Evolutionary conservation across 2,797 vertebrate species (phyloP).

Genomic region (Labroides dimidiatus): DNA sequence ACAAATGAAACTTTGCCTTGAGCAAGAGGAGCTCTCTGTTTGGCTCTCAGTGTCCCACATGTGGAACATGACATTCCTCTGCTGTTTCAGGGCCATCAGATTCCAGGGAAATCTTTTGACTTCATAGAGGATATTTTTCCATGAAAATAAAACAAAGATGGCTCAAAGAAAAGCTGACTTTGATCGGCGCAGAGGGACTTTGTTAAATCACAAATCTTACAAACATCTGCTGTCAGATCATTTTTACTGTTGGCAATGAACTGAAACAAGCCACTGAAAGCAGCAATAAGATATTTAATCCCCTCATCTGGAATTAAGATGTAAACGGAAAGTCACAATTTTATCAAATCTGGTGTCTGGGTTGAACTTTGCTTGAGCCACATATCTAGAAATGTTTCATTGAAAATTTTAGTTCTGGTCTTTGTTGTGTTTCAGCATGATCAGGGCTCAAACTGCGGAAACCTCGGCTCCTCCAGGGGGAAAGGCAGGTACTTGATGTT

Average conservation of each 20-base stretch:
- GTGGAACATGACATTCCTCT: slow-evolving; percentile 17
- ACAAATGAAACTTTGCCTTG: not conserved
- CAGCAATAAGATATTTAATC: not conserved
- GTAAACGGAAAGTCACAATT: slow-evolving; percentile 11
- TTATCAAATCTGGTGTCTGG: slow-evolving; percentile 10
- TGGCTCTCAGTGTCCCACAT: slow-evolving; percentile 13
- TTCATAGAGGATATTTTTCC: not conserved
- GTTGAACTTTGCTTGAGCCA: not conserved
- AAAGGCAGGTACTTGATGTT: slow-evolving; percentile 89
- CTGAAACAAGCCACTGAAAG: not conserved
- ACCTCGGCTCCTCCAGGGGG: slow-evolving; percentile 64
- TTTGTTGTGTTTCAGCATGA: slow-evolving; percentile 81
- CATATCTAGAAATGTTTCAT: not conserved
- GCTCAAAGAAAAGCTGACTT: not conserved
- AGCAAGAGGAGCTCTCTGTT: slow-evolving; percentile 12
- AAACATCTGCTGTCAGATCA: not conserved
- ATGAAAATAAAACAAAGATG: slow-evolving; percentile 28
- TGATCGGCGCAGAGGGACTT: no score
- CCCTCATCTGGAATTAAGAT: not conserved
- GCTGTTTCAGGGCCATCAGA: slow-evolving; percentile 20
- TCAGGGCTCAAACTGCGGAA: slow-evolving; percentile 79
- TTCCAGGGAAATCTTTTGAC: slow-evolving; percentile 11
- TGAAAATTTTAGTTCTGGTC: rapidly evolving
- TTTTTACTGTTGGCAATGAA: not conserved
- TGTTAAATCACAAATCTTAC: not conserved